Percentiles rank a stretch among this genome's conserved stretches.
Conservation (phyloP, 2,888 invertebrate species). For the Adela reaumurella region DNA sequence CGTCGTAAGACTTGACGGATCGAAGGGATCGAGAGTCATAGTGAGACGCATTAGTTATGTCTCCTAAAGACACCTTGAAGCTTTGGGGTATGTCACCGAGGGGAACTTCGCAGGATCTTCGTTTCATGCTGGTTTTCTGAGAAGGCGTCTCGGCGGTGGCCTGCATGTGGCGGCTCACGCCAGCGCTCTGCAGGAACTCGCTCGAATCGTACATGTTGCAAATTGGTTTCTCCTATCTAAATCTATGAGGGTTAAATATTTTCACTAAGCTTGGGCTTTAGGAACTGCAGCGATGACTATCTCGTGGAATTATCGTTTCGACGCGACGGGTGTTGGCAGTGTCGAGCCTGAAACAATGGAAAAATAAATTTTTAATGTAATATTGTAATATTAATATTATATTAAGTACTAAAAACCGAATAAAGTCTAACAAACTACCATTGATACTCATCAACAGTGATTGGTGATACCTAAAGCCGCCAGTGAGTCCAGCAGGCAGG, state of each 20-base stretch:
- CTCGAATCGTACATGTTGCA: slow-evolving; percentile 43
- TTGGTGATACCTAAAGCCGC: too few relatives aligned
- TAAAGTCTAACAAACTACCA: too few relatives aligned
- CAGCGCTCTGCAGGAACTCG: slow-evolving; percentile 45
- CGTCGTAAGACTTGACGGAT: slow-evolving; percentile 29
- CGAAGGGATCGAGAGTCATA: slow-evolving; percentile 38
- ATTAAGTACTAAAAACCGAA: too few relatives aligned
- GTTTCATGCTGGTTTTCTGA: slow-evolving; percentile 46
- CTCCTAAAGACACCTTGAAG: slow-evolving; percentile 45
- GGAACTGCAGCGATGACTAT: slow-evolving; percentile 45
- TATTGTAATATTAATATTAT: too few relatives aligned
- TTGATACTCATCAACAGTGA: too few relatives aligned
- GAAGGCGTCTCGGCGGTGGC: slow-evolving; percentile 46
- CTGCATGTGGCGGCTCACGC: slow-evolving; percentile 48
- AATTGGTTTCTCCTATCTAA: slow-evolving; percentile 16
- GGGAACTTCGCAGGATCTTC: slow-evolving; percentile 46
- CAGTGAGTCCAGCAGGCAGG: too few relatives aligned
- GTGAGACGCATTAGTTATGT: slow-evolving; percentile 32
- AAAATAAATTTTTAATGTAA: slow-evolving; percentile 10
- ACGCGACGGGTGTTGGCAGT: slow-evolving; percentile 10
- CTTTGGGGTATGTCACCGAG: slow-evolving; percentile 44
- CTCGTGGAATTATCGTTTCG: slow-evolving; percentile 43
- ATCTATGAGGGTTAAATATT: slow-evolving; percentile 14
- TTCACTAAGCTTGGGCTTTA: slow-evolving; percentile 19
- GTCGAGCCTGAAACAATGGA: slow-evolving; percentile 35